Evolutionary conservation across 2,113 vertebrate species (phyloP), one percentile per base, ranked within the genome.

Genomic region (Microcebus murinus): DNA sequence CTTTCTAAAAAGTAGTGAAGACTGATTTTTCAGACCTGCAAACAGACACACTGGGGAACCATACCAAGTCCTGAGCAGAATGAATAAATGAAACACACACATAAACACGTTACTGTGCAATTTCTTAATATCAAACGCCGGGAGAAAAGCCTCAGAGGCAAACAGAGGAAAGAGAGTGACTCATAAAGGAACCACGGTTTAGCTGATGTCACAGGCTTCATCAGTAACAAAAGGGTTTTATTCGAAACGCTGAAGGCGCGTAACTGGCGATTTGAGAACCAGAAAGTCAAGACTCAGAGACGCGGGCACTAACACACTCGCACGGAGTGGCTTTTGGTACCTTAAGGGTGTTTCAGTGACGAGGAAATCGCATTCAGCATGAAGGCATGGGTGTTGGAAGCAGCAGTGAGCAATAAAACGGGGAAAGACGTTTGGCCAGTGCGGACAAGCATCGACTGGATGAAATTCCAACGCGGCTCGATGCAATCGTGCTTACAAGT

Each of bases 41-140:
- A 14, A n/a, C 21, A 63, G 6, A 36, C 1, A 2, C 12, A 9
- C 48, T 29, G 23, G 63, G 10, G 42, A 74, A 11, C 20, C 8
- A 8, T 34, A n/a, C 21, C 4, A n/a, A 59, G n/a, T 59, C 5
- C 29, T 29, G 52, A 57, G 18, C 23, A n/a, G 18, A 86, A 57
- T 15, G 36, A 36, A 67, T 20, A 34, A 45, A 77, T 39, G 1
- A 63, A n/a, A 48, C 39, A 67, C 12, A 11, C 45, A 17, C 63
- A 12, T 4, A 67, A 52, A 10, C 29, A 36, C 1, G 0, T 7
- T 1, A 2, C 4, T 15, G 1, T 55, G 17, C 4, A 34, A 20
- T 71, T 77, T 57, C 45, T 82, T 67, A 21, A 29, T 36, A 5
- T n/a, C 31, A 48, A 21, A 48, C 3, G 20, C 1, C 17, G 27